phyloP scores from a whole-genome alignment of 2,888 invertebrate genomes.

The Cryptocephalus primarius region DNA sequence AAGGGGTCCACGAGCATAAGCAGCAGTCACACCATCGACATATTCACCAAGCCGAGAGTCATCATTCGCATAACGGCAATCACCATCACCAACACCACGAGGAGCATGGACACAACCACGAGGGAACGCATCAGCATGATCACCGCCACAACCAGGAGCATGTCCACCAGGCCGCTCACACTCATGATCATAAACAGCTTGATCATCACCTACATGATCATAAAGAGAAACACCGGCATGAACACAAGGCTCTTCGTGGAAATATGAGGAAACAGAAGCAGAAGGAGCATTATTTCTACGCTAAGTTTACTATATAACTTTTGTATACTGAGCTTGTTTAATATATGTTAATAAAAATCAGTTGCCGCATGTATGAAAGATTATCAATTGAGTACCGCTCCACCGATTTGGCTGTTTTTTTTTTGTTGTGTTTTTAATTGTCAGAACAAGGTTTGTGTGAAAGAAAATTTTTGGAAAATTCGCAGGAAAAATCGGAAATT shows the following conservation, averaged over 20 bases:
- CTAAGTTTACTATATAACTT: no score
- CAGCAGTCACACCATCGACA: conserved; percentile 15
- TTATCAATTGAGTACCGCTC: no score
- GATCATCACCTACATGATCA: conserved; percentile 15
- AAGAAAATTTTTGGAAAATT: no score
- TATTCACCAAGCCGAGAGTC: conserved; percentile 16
- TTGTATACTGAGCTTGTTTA: no score
- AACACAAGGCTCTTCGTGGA: conserved; percentile 6
- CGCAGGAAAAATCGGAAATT: no score
- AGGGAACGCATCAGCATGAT: conserved; percentile 12
- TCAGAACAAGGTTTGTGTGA: no score
- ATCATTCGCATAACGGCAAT: conserved; percentile 18
- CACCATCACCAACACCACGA: conserved; percentile 22
- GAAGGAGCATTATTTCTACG: conserved; percentile 1
- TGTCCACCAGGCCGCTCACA: conserved; percentile 7
- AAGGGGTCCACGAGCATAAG: conserved; percentile 8
- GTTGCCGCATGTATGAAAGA: no score
- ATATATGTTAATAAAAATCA: no score
- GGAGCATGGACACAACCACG: conserved; percentile 17
- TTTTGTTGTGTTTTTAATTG: no score
- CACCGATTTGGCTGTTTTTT: no score
- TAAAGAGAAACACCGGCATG: conserved; percentile 16
- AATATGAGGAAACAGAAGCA: conserved; percentile 9
- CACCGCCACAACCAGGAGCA: conserved; percentile 17
- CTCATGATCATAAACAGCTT: conserved; percentile 9